Base-by-base conservation (phyloP, 2,113 vertebrate species). In the Xenus cinereus region DNA sequence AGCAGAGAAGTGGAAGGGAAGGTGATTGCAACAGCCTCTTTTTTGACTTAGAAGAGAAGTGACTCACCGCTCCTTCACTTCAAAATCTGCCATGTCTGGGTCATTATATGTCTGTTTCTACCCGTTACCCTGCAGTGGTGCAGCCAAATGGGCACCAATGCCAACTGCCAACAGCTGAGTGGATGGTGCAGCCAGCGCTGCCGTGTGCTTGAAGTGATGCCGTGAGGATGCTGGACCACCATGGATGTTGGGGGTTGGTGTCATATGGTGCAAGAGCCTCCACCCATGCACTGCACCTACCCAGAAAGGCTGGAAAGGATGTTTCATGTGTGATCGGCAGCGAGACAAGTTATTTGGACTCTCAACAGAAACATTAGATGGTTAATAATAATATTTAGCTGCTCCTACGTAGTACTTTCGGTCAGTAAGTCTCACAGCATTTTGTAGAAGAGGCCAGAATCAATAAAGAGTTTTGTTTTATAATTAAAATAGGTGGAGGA, bases 401-500 rank as follows among this genome's bases (percentile, higher is more conserved):
- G 32, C 16, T 86, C 54, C 86, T 63, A 37, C 8, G 0, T 8
- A n/a, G 69, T 57, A 9, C 19, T 95, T 89, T 18, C 19, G 45
- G 74, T 82, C 57, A 60, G 53, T 57, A 56, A 73, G 50, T 39
- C 37, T 93, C 35, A 26, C 85, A 66, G 74, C 4, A 18, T 76
- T 83, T 89, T 35, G 12, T 16, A 43, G 28, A 74, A 39, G 51
- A 72, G 32, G 12, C 18, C 50, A 41, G 43, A 74, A 62, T 66
- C 67, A 66, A 66, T 39, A 8, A 50, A 54, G 71, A 16, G n/a
- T 20, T 93, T 68, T 81, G 45, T 76, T 94, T 94, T 53, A 67
- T 96, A 74, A 89, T 89, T 95, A 91, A 93, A 87, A 41, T 17
- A 39, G 2, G 18, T 72, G 57, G 60, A 72, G 73, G 28, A 91